Conservation (phyloP, 1,140 invertebrate species). For the Psix sp. region DNA sequence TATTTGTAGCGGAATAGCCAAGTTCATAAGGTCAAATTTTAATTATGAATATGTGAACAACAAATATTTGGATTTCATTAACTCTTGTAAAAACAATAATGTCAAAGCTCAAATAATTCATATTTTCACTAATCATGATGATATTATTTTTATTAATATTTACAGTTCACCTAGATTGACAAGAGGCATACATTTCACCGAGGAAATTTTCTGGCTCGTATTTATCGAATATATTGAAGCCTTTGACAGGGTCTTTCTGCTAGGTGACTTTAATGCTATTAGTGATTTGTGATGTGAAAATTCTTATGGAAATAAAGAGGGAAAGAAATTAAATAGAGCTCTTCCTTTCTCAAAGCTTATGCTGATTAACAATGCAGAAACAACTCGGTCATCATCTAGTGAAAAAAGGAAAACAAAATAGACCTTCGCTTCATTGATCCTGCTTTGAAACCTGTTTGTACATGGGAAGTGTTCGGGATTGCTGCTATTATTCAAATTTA, state of each 20-base stretch:
- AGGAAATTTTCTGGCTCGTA: background rate
- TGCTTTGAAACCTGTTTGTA: background rate
- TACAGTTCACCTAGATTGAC: background rate
- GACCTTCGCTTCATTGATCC: background rate
- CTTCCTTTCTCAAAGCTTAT: background rate
- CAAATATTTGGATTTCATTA: background rate
- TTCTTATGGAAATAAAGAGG: background rate
- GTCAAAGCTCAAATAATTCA: background rate
- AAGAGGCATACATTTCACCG: background rate
- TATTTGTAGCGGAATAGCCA: background rate
- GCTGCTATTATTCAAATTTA: too few species aligned
- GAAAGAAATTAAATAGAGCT: background rate
- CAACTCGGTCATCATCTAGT: background rate
- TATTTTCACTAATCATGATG: background rate
- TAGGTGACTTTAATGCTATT: slow-evolving; percentile 4
- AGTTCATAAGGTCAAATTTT: background rate
- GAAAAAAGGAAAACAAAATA: background rate
- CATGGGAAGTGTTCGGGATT: background rate
- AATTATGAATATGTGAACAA: background rate
- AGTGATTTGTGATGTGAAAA: background rate
- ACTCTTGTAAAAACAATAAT: background rate
- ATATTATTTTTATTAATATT: background rate
- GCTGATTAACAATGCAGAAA: background rate
- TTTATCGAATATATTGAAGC: background rate
- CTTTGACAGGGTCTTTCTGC: background rate